Evolutionary conservation across 2,797 vertebrate species (phyloP), one percentile per base, ranked within the genome.

Genomic region (Choloepus didactylus): DNA sequence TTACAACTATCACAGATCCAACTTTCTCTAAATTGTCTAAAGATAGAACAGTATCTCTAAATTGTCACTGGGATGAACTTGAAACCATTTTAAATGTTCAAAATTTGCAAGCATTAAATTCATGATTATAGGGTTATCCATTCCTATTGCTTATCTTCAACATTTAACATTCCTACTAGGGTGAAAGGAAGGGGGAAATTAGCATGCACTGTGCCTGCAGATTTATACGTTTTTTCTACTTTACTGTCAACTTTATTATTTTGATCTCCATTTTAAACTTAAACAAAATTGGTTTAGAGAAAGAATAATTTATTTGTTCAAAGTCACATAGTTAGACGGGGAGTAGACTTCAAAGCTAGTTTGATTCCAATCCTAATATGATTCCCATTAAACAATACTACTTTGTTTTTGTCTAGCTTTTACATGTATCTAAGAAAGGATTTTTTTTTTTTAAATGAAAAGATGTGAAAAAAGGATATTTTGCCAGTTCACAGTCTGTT

Each of bases 401-500:
- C 10, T 93, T 25, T 59, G 62, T 29, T 83, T 85, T 87, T 41
- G 12, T 91, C 9, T 76, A 91, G 35, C 19, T 88, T 75, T 86
- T 83, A 72, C 11, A 16, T 29, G 0, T 54, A 60, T 5, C 38
- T 31, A 80, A 86, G 21, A 51, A 89, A 87, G 9, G n/a, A 35
- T 2, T 35, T 35, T 35, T 35, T 35, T 35, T 35, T 35, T 35
- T 35, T 35, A 35, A 35, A 35, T 35, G 35, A 35, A 35, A 35
- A 35, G 35, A 35, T 35, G 35, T 35, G 35, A 35, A 69, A 69
- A 69, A 69, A 69, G 18, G 9, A 15, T 31, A 69, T 69, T 69
- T 56, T 69, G 60, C 35, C 76, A 85, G 69, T 72, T 90, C 56
- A 88, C 9, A 73, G 84, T 87, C 49, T 92, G 25, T 86, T 92